These are phyloP conservation scores for Nothocercus nigrocapillus DNA, from an alignment of 2,113 vertebrate species.

Conservation along the genomic window DNA sequence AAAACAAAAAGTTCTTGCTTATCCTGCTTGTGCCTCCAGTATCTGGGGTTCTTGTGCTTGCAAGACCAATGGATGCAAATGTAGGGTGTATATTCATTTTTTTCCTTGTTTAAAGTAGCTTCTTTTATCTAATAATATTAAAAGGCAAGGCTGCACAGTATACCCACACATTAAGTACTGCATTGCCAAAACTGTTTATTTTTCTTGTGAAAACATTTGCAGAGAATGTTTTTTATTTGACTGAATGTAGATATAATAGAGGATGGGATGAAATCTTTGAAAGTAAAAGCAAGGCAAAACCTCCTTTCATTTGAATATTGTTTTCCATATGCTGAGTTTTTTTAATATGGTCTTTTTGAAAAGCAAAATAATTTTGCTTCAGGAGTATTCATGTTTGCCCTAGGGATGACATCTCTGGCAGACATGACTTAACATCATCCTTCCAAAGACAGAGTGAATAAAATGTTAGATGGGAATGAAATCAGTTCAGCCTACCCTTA, in stretches of 20 bases:
- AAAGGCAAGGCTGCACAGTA: not conserved
- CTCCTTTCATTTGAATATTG: not conserved
- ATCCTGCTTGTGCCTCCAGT: not conserved
- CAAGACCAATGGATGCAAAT: not conserved
- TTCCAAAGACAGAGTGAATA: not conserved
- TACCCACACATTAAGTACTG: not conserved
- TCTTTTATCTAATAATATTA: not conserved
- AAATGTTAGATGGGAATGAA: not conserved
- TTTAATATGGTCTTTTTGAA: not conserved
- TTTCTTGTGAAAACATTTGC: not conserved
- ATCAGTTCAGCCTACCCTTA: not conserved
- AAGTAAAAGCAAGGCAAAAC: not conserved
- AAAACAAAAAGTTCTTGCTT: not conserved
- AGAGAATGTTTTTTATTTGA: not conserved
- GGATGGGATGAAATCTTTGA: not conserved
- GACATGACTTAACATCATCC: constrained; percentile 35
- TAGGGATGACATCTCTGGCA: constrained; percentile 14
- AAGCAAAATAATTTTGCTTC: not conserved
- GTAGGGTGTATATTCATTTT: not conserved
- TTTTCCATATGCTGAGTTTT: not conserved
- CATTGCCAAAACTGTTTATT: not conserved
- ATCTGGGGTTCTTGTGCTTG: not conserved
- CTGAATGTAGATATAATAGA: not conserved
- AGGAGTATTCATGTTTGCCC: not conserved
- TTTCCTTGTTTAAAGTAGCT: not conserved